Percentiles rank a stretch among this genome's conserved stretches.
Evolutionary conservation across 2,797 vertebrate genomes (phyloP).

Genomic region (Myripristis jacobus): DNA sequence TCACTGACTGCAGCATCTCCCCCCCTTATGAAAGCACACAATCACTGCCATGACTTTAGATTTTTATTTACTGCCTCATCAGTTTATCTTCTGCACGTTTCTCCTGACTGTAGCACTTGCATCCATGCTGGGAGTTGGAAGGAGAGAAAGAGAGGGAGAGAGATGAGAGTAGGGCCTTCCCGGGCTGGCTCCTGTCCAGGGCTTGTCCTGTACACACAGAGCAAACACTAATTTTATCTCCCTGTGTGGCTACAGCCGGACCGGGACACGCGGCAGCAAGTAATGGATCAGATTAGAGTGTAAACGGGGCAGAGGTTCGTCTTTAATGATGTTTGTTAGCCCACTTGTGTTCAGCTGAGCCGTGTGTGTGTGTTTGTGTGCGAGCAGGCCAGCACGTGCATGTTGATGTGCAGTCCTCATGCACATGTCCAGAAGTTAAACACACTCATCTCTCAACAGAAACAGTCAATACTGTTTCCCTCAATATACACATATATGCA

Average conservation of each 20-base stretch:
- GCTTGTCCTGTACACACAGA: conserved; percentile 13
- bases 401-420: background rate
- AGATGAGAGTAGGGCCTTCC: conserved; percentile 24
- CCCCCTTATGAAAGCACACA: background rate
- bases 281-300: conserved; percentile 35
- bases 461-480: background rate
- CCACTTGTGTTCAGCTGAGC: conserved; percentile 56
- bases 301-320: conserved; percentile 39
- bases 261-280: conserved; percentile 18
- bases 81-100: background rate
- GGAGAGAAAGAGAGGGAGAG: background rate
- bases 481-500: conserved; percentile 6
- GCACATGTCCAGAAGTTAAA: background rate
- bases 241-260: conserved; percentile 3
- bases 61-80: background rate
- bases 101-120: conserved; percentile 16
- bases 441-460: background rate
- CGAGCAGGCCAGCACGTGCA: too few species aligned
- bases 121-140: conserved; percentile 30
- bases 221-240: conserved; percentile 22
- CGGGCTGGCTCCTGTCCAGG: conserved; percentile 50
- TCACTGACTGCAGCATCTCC: background rate
- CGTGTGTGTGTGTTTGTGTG: background rate
- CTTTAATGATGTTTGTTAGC: conserved; percentile 12
- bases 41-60: background rate